Evolutionary conservation across 2,888 invertebrate genomes (phyloP).

Genomic region (Stenichneumon culpator): DNA sequence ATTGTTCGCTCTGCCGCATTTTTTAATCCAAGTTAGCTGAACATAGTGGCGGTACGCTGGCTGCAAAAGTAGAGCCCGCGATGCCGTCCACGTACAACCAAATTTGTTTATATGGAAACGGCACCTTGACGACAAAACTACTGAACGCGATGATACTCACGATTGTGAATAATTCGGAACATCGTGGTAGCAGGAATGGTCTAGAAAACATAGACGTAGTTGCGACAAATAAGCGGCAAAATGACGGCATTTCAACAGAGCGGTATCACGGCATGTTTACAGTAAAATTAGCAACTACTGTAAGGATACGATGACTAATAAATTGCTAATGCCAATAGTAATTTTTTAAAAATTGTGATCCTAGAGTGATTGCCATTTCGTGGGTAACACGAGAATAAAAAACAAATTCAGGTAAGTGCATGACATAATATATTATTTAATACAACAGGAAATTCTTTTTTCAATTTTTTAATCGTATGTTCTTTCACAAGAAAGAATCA

Average conservation of each 20-base stretch:
- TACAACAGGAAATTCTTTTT: neutral
- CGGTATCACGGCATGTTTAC: neutral
- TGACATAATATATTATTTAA: neutral
- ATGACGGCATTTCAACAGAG: neutral
- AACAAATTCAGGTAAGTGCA: neutral
- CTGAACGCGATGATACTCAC: neutral
- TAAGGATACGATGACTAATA: neutral
- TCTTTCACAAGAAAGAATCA: neutral
- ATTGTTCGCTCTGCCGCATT: slow-evolving; percentile 12
- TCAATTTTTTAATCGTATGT: too few relatives aligned
- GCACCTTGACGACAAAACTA: neutral
- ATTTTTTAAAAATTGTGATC: too few relatives aligned
- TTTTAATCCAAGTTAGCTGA: neutral
- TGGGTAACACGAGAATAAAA: neutral
- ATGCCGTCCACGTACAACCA: neutral
- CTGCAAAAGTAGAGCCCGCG: neutral
- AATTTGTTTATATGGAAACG: neutral
- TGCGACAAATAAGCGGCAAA: neutral
- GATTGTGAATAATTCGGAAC: neutral
- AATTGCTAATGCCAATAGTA: neutral
- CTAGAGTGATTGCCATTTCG: neutral
- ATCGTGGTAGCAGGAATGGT: neutral
- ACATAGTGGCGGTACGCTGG: neutral
- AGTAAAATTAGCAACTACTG: neutral
- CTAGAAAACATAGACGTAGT: neutral